Evolutionary conservation across 2,797 vertebrate genomes (phyloP).

Genomic region (Phrynocephalus forsythii): DNA sequence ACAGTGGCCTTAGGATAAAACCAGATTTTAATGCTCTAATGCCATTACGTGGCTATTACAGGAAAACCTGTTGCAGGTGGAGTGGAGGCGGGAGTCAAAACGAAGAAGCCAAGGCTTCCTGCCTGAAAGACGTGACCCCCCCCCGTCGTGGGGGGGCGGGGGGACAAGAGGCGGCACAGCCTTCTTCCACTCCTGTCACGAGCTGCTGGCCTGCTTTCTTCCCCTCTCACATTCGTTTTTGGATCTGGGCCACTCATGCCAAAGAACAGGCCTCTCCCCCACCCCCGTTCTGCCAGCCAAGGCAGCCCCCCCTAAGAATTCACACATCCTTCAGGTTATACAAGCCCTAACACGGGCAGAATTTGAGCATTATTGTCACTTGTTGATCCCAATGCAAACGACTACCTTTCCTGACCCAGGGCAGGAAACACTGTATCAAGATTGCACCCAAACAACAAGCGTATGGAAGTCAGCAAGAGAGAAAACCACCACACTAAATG

Average conservation of each 20-base stretch:
- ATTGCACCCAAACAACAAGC: neutral
- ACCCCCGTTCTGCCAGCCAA: neutral
- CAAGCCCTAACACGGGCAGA: neutral
- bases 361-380: neutral
- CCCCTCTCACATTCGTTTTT: neutral
- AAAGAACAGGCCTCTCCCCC: neutral
- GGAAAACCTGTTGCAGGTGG: neutral
- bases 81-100: neutral
- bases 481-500: neutral
- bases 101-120: neutral
- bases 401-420: neutral
- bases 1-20: neutral
- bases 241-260: neutral
- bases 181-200: no score
- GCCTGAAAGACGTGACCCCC: neutral
- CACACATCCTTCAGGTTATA: neutral
- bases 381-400: neutral
- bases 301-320: neutral
- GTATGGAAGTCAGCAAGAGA: neutral
- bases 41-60: neutral
- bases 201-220: no score
- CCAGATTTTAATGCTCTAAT: neutral
- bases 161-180: neutral
- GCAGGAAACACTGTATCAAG: neutral
- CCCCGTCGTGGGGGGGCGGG: neutral